Evolutionary conservation across 2,797 vertebrate species (phyloP).

Genomic region (Lacerta bilineata): DNA sequence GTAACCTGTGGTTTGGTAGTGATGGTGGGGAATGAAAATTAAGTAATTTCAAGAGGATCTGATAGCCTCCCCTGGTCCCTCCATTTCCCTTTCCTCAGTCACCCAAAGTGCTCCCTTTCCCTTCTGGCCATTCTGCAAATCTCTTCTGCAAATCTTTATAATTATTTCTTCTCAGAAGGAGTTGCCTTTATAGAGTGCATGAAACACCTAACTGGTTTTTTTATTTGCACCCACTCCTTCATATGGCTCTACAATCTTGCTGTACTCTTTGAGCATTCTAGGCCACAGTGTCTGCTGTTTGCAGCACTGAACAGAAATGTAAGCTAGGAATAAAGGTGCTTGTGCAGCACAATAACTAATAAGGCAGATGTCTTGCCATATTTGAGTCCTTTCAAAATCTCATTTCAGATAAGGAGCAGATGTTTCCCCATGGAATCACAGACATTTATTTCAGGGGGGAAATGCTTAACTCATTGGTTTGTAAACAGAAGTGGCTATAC

Average conservation of each 20-base stretch:
- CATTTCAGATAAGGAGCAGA: fast-evolving
- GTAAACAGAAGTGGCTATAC: not conserved
- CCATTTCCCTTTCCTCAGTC: no score
- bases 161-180: no score
- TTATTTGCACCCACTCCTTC: not conserved
- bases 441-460: not conserved
- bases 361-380: not conserved
- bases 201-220: not conserved
- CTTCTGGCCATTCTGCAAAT: no score
- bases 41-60: no score
- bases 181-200: not conserved
- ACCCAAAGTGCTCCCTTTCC: no score
- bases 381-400: not conserved
- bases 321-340: not conserved
- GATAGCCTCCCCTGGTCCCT: no score
- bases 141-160: no score
- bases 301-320: not conserved
- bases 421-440: not conserved
- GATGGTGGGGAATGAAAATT: no score
- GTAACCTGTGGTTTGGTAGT: no score
- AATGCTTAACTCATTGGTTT: not conserved
- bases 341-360: not conserved
- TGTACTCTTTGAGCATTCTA: not conserved
- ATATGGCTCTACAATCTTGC: not conserved
- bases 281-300: fast-evolving